These are phyloP conservation scores for Drosophila peninsularis DNA, from an alignment of 2,888 invertebrate genomes.

Conservation along the genomic window DNA sequence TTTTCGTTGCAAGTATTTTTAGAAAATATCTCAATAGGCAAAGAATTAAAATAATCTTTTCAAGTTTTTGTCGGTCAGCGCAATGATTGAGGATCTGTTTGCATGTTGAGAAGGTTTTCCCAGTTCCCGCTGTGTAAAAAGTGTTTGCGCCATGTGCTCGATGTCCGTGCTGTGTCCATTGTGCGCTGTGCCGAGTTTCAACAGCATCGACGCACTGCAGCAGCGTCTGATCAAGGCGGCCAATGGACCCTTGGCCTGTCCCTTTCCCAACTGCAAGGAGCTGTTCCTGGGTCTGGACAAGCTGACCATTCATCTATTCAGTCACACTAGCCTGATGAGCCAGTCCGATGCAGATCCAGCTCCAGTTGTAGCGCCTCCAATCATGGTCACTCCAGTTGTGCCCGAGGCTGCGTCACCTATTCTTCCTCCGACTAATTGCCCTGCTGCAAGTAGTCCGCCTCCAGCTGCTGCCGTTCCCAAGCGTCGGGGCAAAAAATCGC, in stretches of 20 bases:
- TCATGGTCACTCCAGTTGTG: background rate
- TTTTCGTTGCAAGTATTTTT: conserved; percentile 73
- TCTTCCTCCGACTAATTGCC: background rate
- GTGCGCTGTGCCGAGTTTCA: conserved; percentile 90
- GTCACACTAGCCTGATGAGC: conserved; percentile 86
- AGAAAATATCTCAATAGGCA: conserved; percentile 59
- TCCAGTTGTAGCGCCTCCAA: background rate
- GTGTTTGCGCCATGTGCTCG: conserved; percentile 84
- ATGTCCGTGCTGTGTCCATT: conserved; percentile 90
- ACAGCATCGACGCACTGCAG: conserved; percentile 89
- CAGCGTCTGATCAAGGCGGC: conserved; percentile 90
- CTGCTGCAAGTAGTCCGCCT: conserved; percentile 4
- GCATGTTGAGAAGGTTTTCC: conserved; percentile 7
- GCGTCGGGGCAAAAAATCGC: conserved; percentile 55
- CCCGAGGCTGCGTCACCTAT: background rate
- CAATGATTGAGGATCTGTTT: conserved; percentile 35
- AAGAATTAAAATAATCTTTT: conserved; percentile 30
- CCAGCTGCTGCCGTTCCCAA: conserved; percentile 20
- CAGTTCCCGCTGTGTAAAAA: conserved; percentile 1
- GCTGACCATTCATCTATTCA: conserved; percentile 92
- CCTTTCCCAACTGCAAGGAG: conserved; percentile 89
- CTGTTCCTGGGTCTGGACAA: conserved; percentile 91
- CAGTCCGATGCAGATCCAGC: conserved; percentile 11
- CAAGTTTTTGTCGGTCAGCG: conserved; percentile 49
- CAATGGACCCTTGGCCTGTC: conserved; percentile 90